Base-by-base conservation (phyloP, 1,140 invertebrate genomes). In the Anadara kagoshimensis region DNA sequence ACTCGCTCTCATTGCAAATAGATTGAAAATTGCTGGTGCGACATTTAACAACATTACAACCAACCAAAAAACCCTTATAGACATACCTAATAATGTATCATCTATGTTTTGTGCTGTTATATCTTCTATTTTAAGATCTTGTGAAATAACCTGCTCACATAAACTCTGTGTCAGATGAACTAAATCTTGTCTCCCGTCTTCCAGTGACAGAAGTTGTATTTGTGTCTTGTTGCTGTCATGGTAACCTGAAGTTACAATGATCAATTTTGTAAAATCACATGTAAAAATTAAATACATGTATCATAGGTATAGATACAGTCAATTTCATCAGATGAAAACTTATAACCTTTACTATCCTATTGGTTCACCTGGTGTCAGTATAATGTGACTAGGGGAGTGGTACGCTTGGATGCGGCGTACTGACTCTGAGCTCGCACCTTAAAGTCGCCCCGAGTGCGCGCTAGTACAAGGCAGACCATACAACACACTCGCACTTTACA, bases 61-160 rank as follows among this genome's bases (percentile, higher is more conserved):
- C n/a, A n/a, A n/a, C n/a, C n/a, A n/a, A n/a, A n/a, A n/a, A n/a
- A n/a, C n/a, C n/a, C n/a, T n/a, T n/a, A n/a, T n/a, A 43, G 1
- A 18, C 69, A 66, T 73, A 85, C 83, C 80, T 78, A 78, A 74
- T 66, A 83, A 75, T 63, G 78, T 66, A 16, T 53, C 69, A 62
- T 82, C 78, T 29, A 85, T 68, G 67, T 53, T 69, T 63, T 49
- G 49, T 51, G 79, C 74, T 44, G 61, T 57, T 29, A 85, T 83
- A 73, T 85, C 82, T 41, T 78, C 75, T 63, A 81, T 24, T 24
- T 63, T 68, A 14, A 54, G 58, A 65, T 73, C 29, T 20, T 75
- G 69, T 24, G 59, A 44, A 12, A 26, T 18, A 24, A 85, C 82
- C 20, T 75, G 56, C 14, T 75, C 49, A 64, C 82, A 69, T 7